Base-by-base conservation (phyloP, 2,888 invertebrate genomes). In the Gibbula magus region DNA sequence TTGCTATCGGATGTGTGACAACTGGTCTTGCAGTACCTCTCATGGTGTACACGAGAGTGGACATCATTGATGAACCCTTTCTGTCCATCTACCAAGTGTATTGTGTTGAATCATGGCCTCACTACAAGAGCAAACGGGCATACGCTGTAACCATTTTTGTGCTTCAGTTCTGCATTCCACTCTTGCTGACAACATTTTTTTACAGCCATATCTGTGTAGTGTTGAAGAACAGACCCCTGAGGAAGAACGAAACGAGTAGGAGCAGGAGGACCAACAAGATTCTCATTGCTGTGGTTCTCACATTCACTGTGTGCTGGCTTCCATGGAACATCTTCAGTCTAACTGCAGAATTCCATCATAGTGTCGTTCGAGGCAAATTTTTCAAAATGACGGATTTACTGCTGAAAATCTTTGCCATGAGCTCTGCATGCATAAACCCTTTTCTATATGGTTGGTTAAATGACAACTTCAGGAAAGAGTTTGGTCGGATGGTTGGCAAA, bases 381-480 rank as follows among this genome's bases (percentile, higher is more conserved):
- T 87, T 90, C 77, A 88, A 87, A 78, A 83, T 92, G 35, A 86
- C 88, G 3, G 92, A 92, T 83, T 79, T 91, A 25, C 75, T 90
- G 29, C 85, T 92, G 10, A 92, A 91, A 83, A 88, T 91, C 61
- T 88, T 92, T 76, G 91, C 92, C 45, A 91, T 91, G 90, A 89
- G 91, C 76, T 91, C 92, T n/a, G 89, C 92, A 39, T 92, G 92
- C 80, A 88, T 92, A 74, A 92, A 92, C 83, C 92, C 92, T 0
- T 90, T 92, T 81, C 86, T 92, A 25, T 92, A 92, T 84, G 92
- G 92, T 67, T 92, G 92, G 92, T 88, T 92, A 13, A 92, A 92
- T 81, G 92, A 91, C 79, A 92, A 90, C 84, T 91, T 92, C 82
- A 85, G 91, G 18, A 90, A 90, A 81, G 92, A 91, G 81, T 80